Conservation (phyloP, 2,888 invertebrate genomes). For the Eristalis tenax region DNA sequence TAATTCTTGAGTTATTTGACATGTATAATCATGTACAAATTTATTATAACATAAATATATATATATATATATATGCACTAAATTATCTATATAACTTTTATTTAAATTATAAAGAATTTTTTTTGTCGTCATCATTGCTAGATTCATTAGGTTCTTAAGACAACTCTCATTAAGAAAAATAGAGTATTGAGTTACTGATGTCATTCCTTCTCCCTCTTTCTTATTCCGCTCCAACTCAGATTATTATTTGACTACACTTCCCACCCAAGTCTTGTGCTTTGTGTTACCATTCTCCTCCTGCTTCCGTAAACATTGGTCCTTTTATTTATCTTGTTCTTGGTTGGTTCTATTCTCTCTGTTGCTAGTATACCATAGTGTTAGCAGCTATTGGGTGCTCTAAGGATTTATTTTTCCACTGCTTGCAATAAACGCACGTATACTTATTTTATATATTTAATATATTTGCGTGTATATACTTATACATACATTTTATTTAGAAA, state of each 20-base stretch:
- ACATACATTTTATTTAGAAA: constrained; percentile 27
- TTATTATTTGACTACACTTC: constrained; percentile 37
- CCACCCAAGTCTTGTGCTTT: constrained; percentile 37
- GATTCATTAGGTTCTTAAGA: not conserved
- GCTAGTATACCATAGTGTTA: constrained; percentile 39
- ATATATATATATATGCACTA: no score
- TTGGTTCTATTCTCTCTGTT: constrained; percentile 36
- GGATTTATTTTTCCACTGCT: constrained; percentile 13
- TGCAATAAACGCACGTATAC: constrained; percentile 14
- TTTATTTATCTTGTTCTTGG: constrained; percentile 54
- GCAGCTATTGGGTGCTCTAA: constrained; percentile 49
- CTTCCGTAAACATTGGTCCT: constrained; percentile 27
- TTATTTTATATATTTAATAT: constrained; percentile 44
- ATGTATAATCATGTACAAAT: no score
- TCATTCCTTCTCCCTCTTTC: constrained; percentile 18
- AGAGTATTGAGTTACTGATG: constrained; percentile 11
- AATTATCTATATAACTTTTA: constrained; percentile 33
- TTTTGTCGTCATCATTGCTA: constrained; percentile 13
- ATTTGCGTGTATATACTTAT: constrained; percentile 20
- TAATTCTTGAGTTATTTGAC: no score
- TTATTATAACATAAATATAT: no score
- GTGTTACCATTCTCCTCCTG: constrained; percentile 29
- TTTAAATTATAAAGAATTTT: constrained; percentile 4
- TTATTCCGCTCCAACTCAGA: constrained; percentile 4
- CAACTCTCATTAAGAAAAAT: constrained; percentile 7